Base-by-base conservation (phyloP, 2,113 vertebrate species). In the Vombatus ursinus region DNA sequence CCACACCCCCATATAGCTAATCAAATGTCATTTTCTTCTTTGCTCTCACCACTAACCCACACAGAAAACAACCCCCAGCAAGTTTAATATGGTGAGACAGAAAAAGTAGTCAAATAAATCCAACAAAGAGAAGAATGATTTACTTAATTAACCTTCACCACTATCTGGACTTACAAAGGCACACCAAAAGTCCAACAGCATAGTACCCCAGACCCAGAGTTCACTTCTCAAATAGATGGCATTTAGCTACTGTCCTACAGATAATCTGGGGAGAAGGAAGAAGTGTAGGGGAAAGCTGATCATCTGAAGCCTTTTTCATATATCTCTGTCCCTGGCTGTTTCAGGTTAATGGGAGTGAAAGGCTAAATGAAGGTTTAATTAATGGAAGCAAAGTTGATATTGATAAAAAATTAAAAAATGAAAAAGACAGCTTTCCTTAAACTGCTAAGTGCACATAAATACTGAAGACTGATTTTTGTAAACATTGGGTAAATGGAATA, bases 381-480 rank as follows among this genome's bases (percentile, higher is more conserved):
- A 54, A 92, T 49, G 37, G 31, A 92, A 57, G 84, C 94, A 91
- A 94, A 92, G 50, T 3, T 94, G 92, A 94, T 93, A 50, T 61
- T 97, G 97, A 97, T 57, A 52, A 97, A 68, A 68, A 68, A 49
- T 49, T 49, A 49, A 49, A 49, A 49, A 49, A 49, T 49, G 5
- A 37, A 68, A 68, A 61, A 61, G 94, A 24, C 0, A 24, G 37
- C 92, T 96, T 97, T 93, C 92, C 3, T 44, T 95, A 97, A 90
- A 98, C 95, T 47, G 14, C 92, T 47, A 2, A 3, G 94, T 0
- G 3, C 94, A 96, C 68, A 49, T 90, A 96, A 98, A 92, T 50
- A 52, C 91, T 94, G n/a, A 96, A 93, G 92, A 97, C 95, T 93
- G 94, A 97, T 95, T 97, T 95, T 57, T 91, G 95, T 96, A 97